A percentile compares a stretch with the other conserved stretches of the same genome.
Conservation (phyloP, 2,797 vertebrate genomes). For the Champsocephalus gunnari region DNA sequence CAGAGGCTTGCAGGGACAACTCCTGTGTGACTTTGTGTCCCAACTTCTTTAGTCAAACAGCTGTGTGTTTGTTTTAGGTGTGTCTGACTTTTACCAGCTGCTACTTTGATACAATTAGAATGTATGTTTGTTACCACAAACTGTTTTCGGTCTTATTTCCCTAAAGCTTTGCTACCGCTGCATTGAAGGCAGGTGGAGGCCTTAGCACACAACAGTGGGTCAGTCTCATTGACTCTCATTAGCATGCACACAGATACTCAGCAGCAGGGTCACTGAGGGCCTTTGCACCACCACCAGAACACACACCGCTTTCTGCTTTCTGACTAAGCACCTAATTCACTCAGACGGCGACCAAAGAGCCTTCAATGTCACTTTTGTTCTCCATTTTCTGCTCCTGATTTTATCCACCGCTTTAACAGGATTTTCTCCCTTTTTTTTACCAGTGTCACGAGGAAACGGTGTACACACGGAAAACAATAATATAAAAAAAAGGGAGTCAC, state of each 20-base stretch:
- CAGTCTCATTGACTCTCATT: conserved; percentile 10
- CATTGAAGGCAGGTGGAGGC: background rate
- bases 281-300: background rate
- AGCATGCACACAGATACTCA: background rate
- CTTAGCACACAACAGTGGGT: conserved; percentile 1
- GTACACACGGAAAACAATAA: background rate
- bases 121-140: background rate
- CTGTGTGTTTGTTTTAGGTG: conserved; percentile 58
- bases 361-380: background rate
- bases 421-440: conserved; percentile 13
- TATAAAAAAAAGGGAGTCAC: conserved; percentile 41
- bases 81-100: conserved; percentile 85
- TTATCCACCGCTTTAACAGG: conserved; percentile 20
- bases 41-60: conserved; percentile 45
- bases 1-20: background rate
- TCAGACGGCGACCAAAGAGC: background rate
- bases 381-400: conserved; percentile 12
- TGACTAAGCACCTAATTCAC: background rate
- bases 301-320: conserved; percentile 16
- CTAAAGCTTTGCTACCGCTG: background rate
- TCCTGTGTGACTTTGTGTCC: conserved; percentile 20
- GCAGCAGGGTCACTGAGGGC: background rate
- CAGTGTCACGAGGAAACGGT: conserved; percentile 21
- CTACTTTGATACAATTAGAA: background rate
- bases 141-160: conserved; percentile 9